Percentiles rank a stretch among this genome's conserved stretches.
Conservation (phyloP, 2,888 invertebrate genomes). For the Agonopterix arenella region DNA sequence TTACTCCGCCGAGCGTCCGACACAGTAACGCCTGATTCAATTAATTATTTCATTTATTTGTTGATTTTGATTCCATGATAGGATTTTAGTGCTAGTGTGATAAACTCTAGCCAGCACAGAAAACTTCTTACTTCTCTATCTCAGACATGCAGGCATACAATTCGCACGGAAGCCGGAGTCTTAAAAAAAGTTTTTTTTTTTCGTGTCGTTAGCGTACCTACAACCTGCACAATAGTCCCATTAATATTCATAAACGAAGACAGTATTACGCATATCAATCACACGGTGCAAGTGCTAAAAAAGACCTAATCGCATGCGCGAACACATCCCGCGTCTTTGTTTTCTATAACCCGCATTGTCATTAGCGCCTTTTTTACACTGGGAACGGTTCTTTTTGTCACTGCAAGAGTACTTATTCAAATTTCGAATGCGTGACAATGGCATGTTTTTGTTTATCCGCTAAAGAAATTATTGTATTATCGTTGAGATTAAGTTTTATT, state of each 20-base stretch:
- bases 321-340: constrained; percentile 61
- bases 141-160: constrained; percentile 7
- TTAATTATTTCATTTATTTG: too few species aligned
- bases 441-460: constrained; percentile 68
- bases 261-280: constrained; percentile 73
- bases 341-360: constrained; percentile 46
- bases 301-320: constrained; percentile 65
- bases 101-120: too few species aligned
- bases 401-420: constrained; percentile 38
- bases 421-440: constrained; percentile 48
- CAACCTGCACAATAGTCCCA: constrained; percentile 51
- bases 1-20: too few species aligned
- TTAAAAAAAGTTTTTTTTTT: constrained; percentile 31
- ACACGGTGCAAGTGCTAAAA: constrained; percentile 57
- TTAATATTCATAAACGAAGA: constrained; percentile 65
- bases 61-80: too few species aligned
- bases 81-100: too few species aligned
- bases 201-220: constrained; percentile 29
- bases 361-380: constrained; percentile 59
- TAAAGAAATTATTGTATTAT: constrained; percentile 42
- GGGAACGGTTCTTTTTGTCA: constrained; percentile 32
- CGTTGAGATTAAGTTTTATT: constrained; percentile 32
- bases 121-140: too few species aligned
- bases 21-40: too few species aligned
- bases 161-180: constrained; percentile 55